phyloP scores from a whole-genome alignment of 2,888 invertebrate species.

The Notodromas monacha region DNA sequence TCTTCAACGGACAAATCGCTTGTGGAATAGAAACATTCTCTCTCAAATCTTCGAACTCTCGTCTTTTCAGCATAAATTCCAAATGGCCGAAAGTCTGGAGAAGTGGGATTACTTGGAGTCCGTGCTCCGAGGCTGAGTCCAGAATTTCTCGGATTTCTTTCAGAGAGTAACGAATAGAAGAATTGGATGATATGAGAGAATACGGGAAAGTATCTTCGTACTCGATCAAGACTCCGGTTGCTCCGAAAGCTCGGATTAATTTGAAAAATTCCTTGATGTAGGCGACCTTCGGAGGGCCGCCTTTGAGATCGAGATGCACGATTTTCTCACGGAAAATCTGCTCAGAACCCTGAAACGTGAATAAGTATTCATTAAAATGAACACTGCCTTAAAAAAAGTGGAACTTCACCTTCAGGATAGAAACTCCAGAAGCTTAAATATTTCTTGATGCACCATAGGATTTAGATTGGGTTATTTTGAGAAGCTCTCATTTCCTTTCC shows the following conservation, averaged over 20 bases:
- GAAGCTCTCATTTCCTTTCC: too few relatives aligned
- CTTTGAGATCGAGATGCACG: constrained; percentile 53
- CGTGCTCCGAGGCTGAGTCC: constrained; percentile 13
- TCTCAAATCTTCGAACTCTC: constrained; percentile 26
- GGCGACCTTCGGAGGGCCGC: constrained; percentile 34
- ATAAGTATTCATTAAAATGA: too few relatives aligned
- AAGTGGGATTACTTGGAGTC: constrained; percentile 23
- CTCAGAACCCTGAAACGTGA: too few relatives aligned
- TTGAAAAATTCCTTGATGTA: constrained; percentile 28
- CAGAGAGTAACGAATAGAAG: constrained; percentile 14
- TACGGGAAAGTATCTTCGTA: constrained; percentile 29
- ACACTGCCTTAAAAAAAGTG: too few relatives aligned
- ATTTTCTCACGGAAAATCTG: too few relatives aligned
- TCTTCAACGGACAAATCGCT: constrained; percentile 20
- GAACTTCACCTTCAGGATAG: too few relatives aligned
- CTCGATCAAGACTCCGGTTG: constrained; percentile 40
- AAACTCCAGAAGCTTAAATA: too few relatives aligned
- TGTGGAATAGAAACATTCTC: constrained; percentile 31
- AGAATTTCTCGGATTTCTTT: constrained; percentile 11
- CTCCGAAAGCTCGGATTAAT: constrained; percentile 27
- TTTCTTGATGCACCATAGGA: too few relatives aligned
- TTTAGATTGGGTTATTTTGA: too few relatives aligned
- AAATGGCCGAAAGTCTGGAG: constrained; percentile 22
- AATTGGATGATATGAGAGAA: constrained; percentile 16
- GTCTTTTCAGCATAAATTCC: constrained; percentile 38